phyloP scores from a whole-genome alignment of 2,113 vertebrate species.

The Pao palembangensis region DNA sequence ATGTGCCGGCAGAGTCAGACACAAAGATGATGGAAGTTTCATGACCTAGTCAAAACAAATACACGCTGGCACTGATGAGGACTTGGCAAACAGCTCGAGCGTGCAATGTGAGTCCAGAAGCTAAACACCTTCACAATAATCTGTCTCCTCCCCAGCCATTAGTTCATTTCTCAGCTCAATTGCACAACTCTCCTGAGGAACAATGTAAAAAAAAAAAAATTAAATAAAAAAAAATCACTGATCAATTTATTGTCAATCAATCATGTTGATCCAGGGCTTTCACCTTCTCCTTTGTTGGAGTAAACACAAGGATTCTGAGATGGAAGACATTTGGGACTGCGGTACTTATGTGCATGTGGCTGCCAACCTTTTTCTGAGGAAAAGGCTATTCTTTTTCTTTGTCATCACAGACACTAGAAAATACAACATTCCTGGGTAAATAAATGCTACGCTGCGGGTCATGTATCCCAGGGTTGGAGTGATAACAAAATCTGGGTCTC shows the following conservation, averaged over 20 bases:
- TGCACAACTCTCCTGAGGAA: constrained; percentile 41
- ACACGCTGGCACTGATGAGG: constrained; percentile 43
- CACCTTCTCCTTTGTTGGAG: neutral
- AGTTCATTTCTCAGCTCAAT: constrained; percentile 21
- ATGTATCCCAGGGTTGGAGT: constrained; percentile 25
- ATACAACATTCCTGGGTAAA: constrained; percentile 10
- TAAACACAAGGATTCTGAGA: constrained; percentile 15
- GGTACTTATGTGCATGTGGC: no score
- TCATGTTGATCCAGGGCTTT: constrained; percentile 26
- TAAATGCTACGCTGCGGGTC: constrained; percentile 13
- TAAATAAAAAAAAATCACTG: constrained; percentile 25
- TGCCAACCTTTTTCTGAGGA: no score
- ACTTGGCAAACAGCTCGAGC: constrained; percentile 31
- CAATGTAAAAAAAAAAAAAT: constrained; percentile 40
- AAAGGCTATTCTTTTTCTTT: constrained; percentile 14
- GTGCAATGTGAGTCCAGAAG: constrained; percentile 43
- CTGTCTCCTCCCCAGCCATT: constrained; percentile 36
- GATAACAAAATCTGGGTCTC: constrained; percentile 3
- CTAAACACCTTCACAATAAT: constrained; percentile 43
- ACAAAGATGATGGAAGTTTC: constrained; percentile 45
- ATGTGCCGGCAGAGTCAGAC: constrained; percentile 29
- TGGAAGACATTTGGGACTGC: constrained; percentile 15
- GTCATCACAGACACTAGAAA: constrained; percentile 24
- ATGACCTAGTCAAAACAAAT: constrained; percentile 60
- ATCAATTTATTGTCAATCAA: constrained; percentile 47